Evolutionary conservation across 2,888 invertebrate species (phyloP).

Genomic region (Eristalinus aeneus): DNA sequence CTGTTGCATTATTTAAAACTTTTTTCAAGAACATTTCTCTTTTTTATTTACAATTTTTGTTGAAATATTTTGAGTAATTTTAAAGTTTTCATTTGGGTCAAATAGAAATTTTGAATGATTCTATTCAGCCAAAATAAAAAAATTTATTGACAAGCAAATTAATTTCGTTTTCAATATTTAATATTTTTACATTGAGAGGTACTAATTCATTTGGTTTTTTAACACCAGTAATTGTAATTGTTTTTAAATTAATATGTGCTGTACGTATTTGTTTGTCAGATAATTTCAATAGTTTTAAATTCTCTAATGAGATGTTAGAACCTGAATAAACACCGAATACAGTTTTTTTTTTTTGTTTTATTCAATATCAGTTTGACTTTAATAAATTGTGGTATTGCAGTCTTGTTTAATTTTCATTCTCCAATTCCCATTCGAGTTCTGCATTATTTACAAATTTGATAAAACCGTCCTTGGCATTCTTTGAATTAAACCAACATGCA

Average conservation of each 20-base stretch:
- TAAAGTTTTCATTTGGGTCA: too few relatives aligned
- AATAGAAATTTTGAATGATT: too few relatives aligned
- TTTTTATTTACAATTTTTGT: too few relatives aligned
- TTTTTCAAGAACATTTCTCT: too few relatives aligned
- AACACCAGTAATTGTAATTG: conserved; percentile 20
- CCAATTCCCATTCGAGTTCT: conserved; percentile 22
- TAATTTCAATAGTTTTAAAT: conserved; percentile 4
- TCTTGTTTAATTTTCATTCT: conserved; percentile 27
- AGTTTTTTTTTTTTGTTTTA: conserved; percentile 1
- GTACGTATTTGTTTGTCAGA: neutral
- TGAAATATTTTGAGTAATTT: too few relatives aligned
- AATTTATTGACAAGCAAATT: too few relatives aligned
- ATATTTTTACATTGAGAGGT: too few relatives aligned
- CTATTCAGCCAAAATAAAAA: too few relatives aligned
- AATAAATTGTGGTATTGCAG: conserved; percentile 26
- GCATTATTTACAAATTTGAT: conserved; percentile 1
- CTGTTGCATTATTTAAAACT: too few relatives aligned
- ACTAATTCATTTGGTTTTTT: neutral
- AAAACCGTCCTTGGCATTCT: neutral
- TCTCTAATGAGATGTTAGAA: conserved; percentile 25
- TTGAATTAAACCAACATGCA: conserved; percentile 16
- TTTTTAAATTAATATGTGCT: conserved; percentile 6
- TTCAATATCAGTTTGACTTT: conserved; percentile 31
- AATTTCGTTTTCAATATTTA: too few relatives aligned
- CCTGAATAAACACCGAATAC: conserved; percentile 33